A percentile compares a stretch with the other conserved stretches of the same genome.
Evolutionary conservation across 2,888 invertebrate genomes (phyloP).

Genomic region (Campaea margaritaria): DNA sequence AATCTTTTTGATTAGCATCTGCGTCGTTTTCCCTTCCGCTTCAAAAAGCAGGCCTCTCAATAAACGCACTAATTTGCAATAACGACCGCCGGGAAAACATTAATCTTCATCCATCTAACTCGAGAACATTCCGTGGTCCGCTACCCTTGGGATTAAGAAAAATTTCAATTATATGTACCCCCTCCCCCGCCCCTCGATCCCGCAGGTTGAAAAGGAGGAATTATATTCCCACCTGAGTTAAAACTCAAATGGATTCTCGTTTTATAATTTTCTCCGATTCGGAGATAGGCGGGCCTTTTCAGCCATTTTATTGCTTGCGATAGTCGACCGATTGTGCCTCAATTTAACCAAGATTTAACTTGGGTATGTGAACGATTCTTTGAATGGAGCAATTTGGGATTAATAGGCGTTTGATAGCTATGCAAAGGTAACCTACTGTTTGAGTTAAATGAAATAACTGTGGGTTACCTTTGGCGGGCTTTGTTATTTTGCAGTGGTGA

Average conservation of each 20-base stretch:
- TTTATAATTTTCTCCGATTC: slow-evolving; percentile 68
- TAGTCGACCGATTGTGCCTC: slow-evolving; percentile 39
- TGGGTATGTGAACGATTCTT: slow-evolving; percentile 33
- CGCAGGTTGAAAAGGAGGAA: slow-evolving; percentile 52
- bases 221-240: slow-evolving; percentile 56
- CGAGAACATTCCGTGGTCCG: slow-evolving; percentile 46
- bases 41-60: slow-evolving; percentile 23
- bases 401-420: slow-evolving; percentile 19
- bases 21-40: slow-evolving; percentile 14
- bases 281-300: slow-evolving; percentile 49
- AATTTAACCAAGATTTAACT: slow-evolving; percentile 32
- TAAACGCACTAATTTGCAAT: slow-evolving; percentile 44
- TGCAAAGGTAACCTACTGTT: not conserved
- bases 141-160: slow-evolving; percentile 63
- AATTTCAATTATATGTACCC: slow-evolving; percentile 68
- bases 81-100: slow-evolving; percentile 45
- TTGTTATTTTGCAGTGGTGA: too few species aligned
- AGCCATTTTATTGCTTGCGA: slow-evolving; percentile 48
- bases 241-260: slow-evolving; percentile 67
- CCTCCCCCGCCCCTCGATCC: slow-evolving; percentile 30
- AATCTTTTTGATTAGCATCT: too few species aligned
- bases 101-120: slow-evolving; percentile 49
- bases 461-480: too few species aligned
- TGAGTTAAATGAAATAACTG: not conserved
- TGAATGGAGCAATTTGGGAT: slow-evolving; percentile 31